Evolutionary conservation across 2,797 vertebrate genomes (phyloP), one percentile per base, ranked within the genome.

Genomic region (Sandelia bainsii): DNA sequence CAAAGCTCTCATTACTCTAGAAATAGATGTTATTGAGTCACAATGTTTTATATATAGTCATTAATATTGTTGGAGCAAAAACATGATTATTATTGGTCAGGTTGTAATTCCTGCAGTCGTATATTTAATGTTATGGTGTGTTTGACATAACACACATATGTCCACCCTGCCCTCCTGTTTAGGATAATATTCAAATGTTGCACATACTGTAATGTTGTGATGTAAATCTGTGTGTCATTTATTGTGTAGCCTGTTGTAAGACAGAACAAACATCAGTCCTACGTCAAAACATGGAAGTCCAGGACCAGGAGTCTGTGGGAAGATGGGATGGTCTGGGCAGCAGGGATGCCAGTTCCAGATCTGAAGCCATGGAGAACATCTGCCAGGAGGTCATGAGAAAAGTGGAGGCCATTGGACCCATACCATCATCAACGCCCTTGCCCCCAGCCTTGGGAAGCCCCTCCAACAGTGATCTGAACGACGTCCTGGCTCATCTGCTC

Each of bases 241-340:
- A 17, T 79, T 61, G 11, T 71, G 8, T 29, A 92, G 91, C 77
- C 60, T 81, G 46, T 81, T 82, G 67, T 87, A 68, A 84, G 39
- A 63, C 80, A 81, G 29, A 75, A 81, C 80, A 86, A 88, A 63
- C 72, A 57, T 77, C 71, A 82, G 63, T 66, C 80, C 63, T 20
- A 62, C 79, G 58, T 79, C 64, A 74, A 54, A 75, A 44, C 69
- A 98, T 98, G 96, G 96, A 96, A 65, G 93, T 94, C 69, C 91
- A 92, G 69, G 95, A 96, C 53, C 92, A 92, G 73, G 96, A 96
- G 37, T 93, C 93, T 78, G 87, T 94, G 45, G 92, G 89, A n/a
- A 93, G 95, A 52, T 99, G 97, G 97, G 95, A 96, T 25, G 94
- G 95, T 59, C 87, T 99, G 75, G 94, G 95, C 82, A 98, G 95